Evolutionary conservation across 2,888 invertebrate species (phyloP).

Genomic region (Heliconius charithonia): DNA sequence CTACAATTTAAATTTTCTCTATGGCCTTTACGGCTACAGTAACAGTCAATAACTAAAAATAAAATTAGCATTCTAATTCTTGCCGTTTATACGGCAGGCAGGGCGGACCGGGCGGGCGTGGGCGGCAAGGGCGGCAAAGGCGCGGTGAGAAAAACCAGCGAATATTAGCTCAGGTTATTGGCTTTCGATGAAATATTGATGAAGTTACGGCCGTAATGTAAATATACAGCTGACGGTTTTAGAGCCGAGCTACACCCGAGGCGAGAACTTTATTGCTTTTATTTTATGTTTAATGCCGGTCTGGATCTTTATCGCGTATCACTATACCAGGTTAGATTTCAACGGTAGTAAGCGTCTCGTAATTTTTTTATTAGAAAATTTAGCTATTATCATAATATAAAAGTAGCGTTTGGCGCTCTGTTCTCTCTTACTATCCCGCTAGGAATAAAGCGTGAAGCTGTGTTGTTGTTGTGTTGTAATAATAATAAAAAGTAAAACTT

Average conservation of each 20-base stretch:
- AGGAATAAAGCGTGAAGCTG: too few species aligned
- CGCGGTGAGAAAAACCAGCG: conserved; percentile 31
- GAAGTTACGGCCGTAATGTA: conserved; percentile 52
- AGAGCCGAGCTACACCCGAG: conserved; percentile 25
- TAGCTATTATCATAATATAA: too few species aligned
- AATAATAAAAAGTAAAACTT: not conserved
- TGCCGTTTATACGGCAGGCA: not conserved
- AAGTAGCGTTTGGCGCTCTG: too few species aligned
- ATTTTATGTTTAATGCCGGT: conserved; percentile 15
- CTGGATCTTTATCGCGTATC: conserved; percentile 8
- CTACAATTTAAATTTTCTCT: not conserved
- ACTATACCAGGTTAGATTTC: conserved; percentile 19
- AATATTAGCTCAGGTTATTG: conserved; percentile 57
- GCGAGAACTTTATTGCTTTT: conserved; percentile 30
- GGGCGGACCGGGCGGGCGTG: not conserved
- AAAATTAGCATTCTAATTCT: not conserved
- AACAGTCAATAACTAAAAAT: conserved; percentile 6
- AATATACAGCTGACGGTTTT: conserved; percentile 35
- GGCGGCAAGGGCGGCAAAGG: conserved; percentile 9
- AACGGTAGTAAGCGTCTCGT: conserved; percentile 15
- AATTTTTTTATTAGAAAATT: conserved; percentile 6
- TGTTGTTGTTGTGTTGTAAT: too few species aligned
- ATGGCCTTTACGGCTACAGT: not conserved
- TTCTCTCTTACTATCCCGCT: too few species aligned
- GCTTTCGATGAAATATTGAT: conserved; percentile 69